Conservation (phyloP, 2,113 vertebrate species). For the Mesembrinibis cayennensis region DNA sequence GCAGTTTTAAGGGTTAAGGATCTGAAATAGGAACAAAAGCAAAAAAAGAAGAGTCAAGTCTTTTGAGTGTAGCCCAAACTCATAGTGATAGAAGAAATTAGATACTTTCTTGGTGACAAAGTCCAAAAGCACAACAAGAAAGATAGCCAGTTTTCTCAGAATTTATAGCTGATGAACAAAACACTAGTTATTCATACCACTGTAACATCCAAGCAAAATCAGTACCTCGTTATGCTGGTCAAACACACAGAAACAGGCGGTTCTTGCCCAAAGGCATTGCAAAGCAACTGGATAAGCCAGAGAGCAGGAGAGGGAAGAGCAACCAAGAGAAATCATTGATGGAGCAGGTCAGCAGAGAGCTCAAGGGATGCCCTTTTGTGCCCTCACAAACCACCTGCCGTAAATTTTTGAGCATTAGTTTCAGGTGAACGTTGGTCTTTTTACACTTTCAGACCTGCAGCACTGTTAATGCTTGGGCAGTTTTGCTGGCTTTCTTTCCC, state of each 20-base stretch:
- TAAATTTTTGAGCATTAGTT: not conserved
- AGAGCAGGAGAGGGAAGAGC: rapidly evolving
- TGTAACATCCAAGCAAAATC: not conserved
- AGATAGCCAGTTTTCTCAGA: not conserved
- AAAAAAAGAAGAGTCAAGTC: not conserved
- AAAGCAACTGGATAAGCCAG: not conserved
- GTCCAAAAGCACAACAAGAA: not conserved
- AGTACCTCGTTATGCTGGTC: not conserved
- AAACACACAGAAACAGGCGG: not conserved
- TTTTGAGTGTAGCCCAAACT: not conserved
- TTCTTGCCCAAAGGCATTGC: not conserved
- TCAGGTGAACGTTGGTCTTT: not conserved
- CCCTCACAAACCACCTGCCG: not conserved
- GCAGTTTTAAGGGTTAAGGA: not conserved
- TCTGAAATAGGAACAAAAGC: not conserved
- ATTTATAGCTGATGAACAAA: not conserved
- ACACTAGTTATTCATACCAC: not conserved
- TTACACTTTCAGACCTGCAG: not conserved
- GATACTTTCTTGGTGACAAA: not conserved
- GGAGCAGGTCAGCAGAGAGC: not conserved
- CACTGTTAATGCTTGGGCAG: not conserved
- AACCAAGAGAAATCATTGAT: not conserved
- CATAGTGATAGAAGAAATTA: not conserved
- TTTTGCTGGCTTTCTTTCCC: not conserved
- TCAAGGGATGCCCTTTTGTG: not conserved